Evolutionary conservation across 2,888 invertebrate genomes (phyloP), one percentile per base, ranked within the genome.

Genomic region (Piscicola geometra): DNA sequence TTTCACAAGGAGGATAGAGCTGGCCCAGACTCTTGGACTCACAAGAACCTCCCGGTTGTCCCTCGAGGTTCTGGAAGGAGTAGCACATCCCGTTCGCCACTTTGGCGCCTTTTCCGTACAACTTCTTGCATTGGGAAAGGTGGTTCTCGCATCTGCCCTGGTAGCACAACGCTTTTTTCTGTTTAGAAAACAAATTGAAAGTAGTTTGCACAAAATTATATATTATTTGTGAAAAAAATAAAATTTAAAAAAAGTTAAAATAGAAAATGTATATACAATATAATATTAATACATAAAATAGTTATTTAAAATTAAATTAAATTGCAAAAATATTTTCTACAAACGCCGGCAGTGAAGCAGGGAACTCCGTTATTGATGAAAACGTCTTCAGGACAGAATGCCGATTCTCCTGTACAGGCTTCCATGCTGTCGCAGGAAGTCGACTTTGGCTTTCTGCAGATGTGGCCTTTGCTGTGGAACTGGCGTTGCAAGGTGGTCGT

Each of bases 361-460:
- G 50, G 52, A 0, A 32, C 15, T 3, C 96, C 92, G 86, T 97
- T 92, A 87, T 94, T 91, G 83, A 93, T 92, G 87, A 90, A 92
- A 0, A 94, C 91, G 86, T 99, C 94, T 1, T 87, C 86, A 0
- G 98, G 98, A 83, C 99, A 99, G 85, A 90, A 93, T 85, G 96
- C 96, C 0, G 92, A 92, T 80, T 92, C 90, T 0, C 98, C 99
- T 0, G 93, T 91, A 85, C 99, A 99, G 85, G 89, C 96, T 86
- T 99, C 99, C 15, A 41, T 28, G 30, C 47, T 33, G 50, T 71
- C 71, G 21, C 71, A 71, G 15, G 41, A 30, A 18, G 47, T 30
- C 28, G 32, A 15, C n/a, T 25, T 52, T 52, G n/a, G 52, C 30
- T n/a, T 3, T 47, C 71, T 41, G 30, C 71, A 71, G 3, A 2